These are phyloP conservation scores for Lipophrys pholis DNA, from an alignment of 2,113 vertebrate species.

Conservation along the genomic window DNA sequence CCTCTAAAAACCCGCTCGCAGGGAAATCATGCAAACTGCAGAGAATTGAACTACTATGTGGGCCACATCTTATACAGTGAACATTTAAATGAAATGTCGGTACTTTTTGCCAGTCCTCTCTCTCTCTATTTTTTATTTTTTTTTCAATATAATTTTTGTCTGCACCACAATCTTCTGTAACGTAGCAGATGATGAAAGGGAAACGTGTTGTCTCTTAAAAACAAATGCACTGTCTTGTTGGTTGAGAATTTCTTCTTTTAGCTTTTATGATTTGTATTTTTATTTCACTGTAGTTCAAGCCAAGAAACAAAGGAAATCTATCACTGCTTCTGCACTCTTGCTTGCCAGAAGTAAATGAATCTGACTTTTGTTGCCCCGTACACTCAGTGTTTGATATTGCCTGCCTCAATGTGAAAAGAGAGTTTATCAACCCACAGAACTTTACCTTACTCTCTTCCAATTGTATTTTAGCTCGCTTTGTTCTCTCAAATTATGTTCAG, in stretches of 20 bases:
- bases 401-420: slow-evolving; percentile 65
- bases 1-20: too few relatives aligned
- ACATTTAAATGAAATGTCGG: too few relatives aligned
- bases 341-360: slow-evolving; percentile 65
- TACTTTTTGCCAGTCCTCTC: too few relatives aligned
- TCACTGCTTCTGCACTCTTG: slow-evolving; percentile 31
- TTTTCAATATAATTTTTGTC: too few relatives aligned
- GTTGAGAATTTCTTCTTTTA: slow-evolving; percentile 22
- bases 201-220: neutral
- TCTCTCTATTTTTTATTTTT: too few relatives aligned
- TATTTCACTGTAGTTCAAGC: slow-evolving; percentile 40
- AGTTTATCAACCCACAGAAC: slow-evolving; percentile 73
- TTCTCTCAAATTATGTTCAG: slow-evolving; percentile 76
- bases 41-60: too few relatives aligned
- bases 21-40: too few relatives aligned
- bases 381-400: slow-evolving; percentile 65
- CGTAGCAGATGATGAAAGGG: slow-evolving; percentile 39
- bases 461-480: slow-evolving; percentile 76
- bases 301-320: slow-evolving; percentile 38
- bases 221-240: slow-evolving; percentile 24
- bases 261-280: slow-evolving; percentile 33
- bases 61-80: too few relatives aligned
- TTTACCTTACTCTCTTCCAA: slow-evolving; percentile 72
- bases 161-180: neutral
- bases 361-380: slow-evolving; percentile 68